phyloP scores from a whole-genome alignment of 2,888 invertebrate genomes.

The Rhogogaster chlorosoma region DNA sequence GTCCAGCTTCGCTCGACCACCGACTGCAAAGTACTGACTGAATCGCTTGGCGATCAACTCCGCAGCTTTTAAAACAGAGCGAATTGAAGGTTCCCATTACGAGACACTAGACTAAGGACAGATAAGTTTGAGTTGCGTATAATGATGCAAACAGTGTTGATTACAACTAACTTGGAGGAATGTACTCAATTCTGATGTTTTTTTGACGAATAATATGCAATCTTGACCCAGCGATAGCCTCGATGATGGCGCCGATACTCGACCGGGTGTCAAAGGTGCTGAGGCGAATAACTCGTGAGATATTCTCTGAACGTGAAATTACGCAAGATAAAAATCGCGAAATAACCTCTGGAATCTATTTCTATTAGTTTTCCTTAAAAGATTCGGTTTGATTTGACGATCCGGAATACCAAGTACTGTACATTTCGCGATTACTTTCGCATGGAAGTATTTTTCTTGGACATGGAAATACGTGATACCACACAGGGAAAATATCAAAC shows the following conservation, averaged over 20 bases:
- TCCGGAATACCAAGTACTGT: neutral
- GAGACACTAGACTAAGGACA: neutral
- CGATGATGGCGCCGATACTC: neutral
- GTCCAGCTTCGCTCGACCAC: neutral
- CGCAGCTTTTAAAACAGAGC: neutral
- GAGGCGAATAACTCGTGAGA: neutral
- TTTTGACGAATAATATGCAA: neutral
- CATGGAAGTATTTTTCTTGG: too few species aligned
- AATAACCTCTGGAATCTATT: neutral
- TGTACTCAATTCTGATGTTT: neutral
- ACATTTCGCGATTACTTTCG: neutral
- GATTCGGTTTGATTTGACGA: neutral
- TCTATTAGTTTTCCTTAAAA: neutral
- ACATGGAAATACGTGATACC: too few species aligned
- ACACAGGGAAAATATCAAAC: neutral
- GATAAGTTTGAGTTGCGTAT: neutral
- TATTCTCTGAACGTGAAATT: neutral
- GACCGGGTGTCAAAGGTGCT: neutral
- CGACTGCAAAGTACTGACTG: neutral
- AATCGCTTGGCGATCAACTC: neutral
- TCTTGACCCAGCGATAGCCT: constrained; percentile 1
- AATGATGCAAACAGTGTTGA: neutral
- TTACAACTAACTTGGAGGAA: neutral
- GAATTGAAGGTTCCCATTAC: neutral
- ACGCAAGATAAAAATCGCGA: neutral